phyloP scores from a whole-genome alignment of 2,888 invertebrate species.

The Trachelus tabidus region DNA sequence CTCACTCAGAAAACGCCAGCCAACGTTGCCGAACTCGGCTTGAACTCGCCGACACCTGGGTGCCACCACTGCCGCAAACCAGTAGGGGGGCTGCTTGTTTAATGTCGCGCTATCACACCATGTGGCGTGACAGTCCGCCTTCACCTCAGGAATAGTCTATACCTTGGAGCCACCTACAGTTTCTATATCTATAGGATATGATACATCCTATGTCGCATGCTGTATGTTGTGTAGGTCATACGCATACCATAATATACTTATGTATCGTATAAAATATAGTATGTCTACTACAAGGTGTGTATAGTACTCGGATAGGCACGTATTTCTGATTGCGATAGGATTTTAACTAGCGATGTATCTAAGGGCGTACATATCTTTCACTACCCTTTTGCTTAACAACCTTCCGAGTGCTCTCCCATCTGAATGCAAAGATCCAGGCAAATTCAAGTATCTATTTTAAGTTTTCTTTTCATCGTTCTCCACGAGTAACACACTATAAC shows the following conservation, averaged over 20 bases:
- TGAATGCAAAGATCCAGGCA: not conserved
- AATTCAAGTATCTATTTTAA: not conserved
- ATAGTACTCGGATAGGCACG: not conserved
- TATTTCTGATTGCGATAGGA: not conserved
- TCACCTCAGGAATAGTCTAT: not conserved
- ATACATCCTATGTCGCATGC: not conserved
- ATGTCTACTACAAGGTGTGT: not conserved
- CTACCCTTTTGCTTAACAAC: not conserved
- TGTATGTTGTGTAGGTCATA: not conserved
- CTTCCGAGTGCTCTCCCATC: not conserved
- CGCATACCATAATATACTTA: not conserved
- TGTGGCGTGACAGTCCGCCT: constrained; percentile 46
- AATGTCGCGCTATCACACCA: constrained; percentile 51
- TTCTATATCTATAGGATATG: not conserved
- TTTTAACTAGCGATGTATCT: not conserved
- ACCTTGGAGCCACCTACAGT: not conserved
- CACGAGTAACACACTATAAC: not conserved
- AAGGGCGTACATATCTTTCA: not conserved
- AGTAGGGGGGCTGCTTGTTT: constrained; percentile 24
- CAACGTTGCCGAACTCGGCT: not conserved
- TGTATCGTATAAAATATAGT: not conserved
- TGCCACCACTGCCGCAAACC: not conserved
- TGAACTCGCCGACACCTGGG: not conserved
- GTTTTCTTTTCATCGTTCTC: not conserved
- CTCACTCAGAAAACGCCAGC: not conserved